A percentile compares a stretch with the other conserved stretches of the same genome.
Conservation (phyloP, 2,113 vertebrate genomes). For the Scatophagus argus region DNA sequence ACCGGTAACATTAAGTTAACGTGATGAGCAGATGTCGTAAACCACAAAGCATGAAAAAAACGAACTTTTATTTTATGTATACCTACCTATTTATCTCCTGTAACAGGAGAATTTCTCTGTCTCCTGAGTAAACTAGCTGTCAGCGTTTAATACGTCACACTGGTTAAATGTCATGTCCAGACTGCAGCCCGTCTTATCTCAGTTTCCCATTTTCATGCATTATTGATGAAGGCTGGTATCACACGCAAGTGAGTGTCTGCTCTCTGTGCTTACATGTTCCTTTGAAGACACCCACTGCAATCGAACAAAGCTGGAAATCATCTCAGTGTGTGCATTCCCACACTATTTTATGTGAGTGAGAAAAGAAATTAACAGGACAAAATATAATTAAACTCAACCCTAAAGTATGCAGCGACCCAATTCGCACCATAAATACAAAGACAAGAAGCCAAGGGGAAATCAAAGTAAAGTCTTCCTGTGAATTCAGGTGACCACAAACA, state of each 20-base stretch:
- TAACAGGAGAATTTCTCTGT: slow-evolving; percentile 25
- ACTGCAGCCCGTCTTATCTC: slow-evolving; percentile 77
- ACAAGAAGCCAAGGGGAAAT: background rate
- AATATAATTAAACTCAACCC: background rate
- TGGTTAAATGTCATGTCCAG: slow-evolving; percentile 79
- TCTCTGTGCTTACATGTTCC: slow-evolving; percentile 45
- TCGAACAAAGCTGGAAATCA: background rate
- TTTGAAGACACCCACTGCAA: slow-evolving; percentile 35
- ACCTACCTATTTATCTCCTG: too few relatives aligned
- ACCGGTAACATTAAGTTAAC: background rate
- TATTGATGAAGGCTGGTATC: slow-evolving; percentile 79
- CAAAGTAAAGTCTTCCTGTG: slow-evolving; percentile 10
- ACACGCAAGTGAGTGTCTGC: slow-evolving; percentile 54
- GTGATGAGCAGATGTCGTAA: background rate
- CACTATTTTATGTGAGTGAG: background rate
- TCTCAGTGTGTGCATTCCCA: background rate
- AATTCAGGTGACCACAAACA: slow-evolving; percentile 21
- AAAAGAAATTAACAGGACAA: background rate
- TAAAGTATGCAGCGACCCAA: background rate
- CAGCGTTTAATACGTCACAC: slow-evolving; percentile 64
- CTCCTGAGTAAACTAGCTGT: slow-evolving; percentile 40
- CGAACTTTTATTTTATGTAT: too few relatives aligned
- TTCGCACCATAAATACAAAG: slow-evolving; percentile 5
- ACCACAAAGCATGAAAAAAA: background rate
- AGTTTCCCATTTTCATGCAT: slow-evolving; percentile 78